Evolutionary conservation across 2,113 vertebrate genomes (phyloP), one percentile per base, ranked within the genome.

Genomic region (Ptilorrhoa leucosticta): DNA sequence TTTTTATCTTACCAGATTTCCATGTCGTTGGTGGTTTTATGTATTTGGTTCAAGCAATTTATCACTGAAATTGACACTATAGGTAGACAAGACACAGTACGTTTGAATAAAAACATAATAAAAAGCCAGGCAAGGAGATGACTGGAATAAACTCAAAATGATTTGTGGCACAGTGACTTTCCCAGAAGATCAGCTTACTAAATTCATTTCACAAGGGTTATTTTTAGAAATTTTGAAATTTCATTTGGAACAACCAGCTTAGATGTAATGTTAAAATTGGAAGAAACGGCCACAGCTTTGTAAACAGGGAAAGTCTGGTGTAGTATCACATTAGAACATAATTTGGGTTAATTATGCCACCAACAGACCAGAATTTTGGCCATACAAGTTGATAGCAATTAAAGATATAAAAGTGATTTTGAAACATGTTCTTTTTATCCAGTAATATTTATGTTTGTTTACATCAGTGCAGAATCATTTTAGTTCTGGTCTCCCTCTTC

Each of bases 221-320:
- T 89, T 82, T 95, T 94, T 80, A 87, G 12, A 9, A 58, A 48
- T 84, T 91, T 83, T 65, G 35, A 91, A 94, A 79, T 89, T 83
- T 89, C 33, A 61, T 71, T 94, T 65, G 56, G 11, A 42, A 40
- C 7, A 57, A 5, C 4, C 24, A 70, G 33, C 24, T 72, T 88
- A 53, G 22, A 68, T 39, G 11, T 35, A 69, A 94, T 5, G 5
- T 54, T 66, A 90, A 93, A 89, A 93, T 51, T 73, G 57, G 50
- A 88, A 54, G 48, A 64, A 90, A 35, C 5, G 7, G 19, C 21
- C 16, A 45, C 20, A 61, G 53, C 6, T 69, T 68, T 96, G 45
- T 80, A 87, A 87, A 85, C 40, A 83, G 65, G 56, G 73, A 82
- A 91, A 60, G 28, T 61, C 53, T 91, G 17, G 23, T 39, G 20